These are phyloP conservation scores for Caenorhabditis afra DNA, from an alignment of 2,888 invertebrate species.

Conservation along the genomic window DNA sequence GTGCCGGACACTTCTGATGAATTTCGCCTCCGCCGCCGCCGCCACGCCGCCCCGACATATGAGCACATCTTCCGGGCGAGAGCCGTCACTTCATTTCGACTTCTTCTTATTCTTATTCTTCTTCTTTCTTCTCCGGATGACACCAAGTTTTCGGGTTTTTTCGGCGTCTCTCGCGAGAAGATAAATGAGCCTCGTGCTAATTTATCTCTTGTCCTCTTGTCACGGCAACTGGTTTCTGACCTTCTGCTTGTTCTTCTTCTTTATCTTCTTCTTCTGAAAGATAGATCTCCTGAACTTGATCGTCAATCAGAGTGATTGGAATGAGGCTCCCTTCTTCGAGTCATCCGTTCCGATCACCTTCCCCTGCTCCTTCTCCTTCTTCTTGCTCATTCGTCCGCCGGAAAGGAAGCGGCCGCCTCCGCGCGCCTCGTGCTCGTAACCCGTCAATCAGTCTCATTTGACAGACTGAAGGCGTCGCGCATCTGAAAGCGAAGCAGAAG, in stretches of 20 bases:
- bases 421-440: slow-evolving; percentile 42
- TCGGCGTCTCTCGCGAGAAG: slow-evolving; percentile 17
- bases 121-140: slow-evolving; percentile 20
- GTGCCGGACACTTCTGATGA: slow-evolving; percentile 55
- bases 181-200: slow-evolving; percentile 36
- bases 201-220: slow-evolving; percentile 11
- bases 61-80: slow-evolving; percentile 38
- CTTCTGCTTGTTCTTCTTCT: too few relatives aligned
- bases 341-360: slow-evolving; percentile 23
- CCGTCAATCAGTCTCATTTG: slow-evolving; percentile 56
- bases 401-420: slow-evolving; percentile 30
- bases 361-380: not conserved
- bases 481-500: slow-evolving; percentile 36
- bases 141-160: slow-evolving; percentile 41
- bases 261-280: too few relatives aligned
- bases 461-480: slow-evolving; percentile 38
- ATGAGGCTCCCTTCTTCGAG: slow-evolving; percentile 2
- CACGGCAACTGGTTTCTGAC: not conserved
- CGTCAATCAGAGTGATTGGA: not conserved
- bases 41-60: slow-evolving; percentile 15
- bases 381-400: not conserved
- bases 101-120: too few relatives aligned
- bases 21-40: slow-evolving; percentile 44
- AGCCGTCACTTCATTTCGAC: slow-evolving; percentile 48
- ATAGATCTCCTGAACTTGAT: too few relatives aligned